phyloP scores from a whole-genome alignment of 2,113 vertebrate species.

The Carlito syrichta region DNA sequence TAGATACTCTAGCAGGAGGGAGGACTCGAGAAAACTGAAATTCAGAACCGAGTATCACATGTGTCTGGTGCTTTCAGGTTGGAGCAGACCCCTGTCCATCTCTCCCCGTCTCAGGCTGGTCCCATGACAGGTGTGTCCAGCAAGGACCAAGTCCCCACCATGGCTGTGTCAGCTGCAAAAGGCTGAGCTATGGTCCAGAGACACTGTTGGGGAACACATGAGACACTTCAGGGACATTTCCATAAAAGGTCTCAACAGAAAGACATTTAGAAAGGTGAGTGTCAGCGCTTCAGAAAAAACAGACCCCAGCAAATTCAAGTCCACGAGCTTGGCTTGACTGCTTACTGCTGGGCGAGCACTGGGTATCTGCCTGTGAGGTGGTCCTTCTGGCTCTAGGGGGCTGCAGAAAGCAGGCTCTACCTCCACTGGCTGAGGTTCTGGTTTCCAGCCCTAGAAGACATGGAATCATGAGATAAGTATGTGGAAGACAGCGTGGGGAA shows the following conservation, averaged over 20 bases:
- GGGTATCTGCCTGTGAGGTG: neutral
- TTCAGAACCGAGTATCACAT: too few species aligned
- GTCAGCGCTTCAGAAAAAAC: neutral
- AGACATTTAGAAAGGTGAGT: neutral
- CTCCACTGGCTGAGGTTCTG: neutral
- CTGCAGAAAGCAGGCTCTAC: neutral
- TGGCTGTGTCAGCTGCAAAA: neutral
- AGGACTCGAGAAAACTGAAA: neutral
- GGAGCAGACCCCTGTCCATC: neutral
- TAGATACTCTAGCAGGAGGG: neutral
- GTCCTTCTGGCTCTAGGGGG: neutral
- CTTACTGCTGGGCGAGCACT: too few species aligned
- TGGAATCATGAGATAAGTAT: accelerated
- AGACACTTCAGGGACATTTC: neutral
- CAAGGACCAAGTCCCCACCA: neutral
- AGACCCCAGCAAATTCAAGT: neutral
- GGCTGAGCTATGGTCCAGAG: neutral
- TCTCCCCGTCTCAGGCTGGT: neutral
- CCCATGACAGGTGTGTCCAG: neutral
- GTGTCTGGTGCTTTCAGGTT: neutral
- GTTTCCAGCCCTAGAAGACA: neutral
- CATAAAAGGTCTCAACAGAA: neutral
- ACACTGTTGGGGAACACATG: accelerated
- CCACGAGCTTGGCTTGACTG: neutral
- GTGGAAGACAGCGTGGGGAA: neutral